Base-by-base conservation (phyloP, 92 coral and sea anemone genomes). In the Hydrozoanthus gracilis region DNA sequence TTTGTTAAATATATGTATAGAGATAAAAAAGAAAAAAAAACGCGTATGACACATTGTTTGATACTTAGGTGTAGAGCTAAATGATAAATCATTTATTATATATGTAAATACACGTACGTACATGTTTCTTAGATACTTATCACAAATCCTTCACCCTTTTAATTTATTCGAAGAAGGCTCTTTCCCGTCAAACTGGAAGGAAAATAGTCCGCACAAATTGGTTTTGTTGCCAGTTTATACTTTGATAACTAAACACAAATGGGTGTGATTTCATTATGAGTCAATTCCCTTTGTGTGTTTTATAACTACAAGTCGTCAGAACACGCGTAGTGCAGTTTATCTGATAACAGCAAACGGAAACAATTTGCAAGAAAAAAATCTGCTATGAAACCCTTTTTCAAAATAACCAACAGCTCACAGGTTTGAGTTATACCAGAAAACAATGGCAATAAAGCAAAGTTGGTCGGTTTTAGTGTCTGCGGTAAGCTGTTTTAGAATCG, bases 271-370 rank as follows among this genome's bases (percentile, higher is more conserved):
- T 74, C 79, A 74, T 47, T 74, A 74, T 2, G 79, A 20, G 50
- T 55, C 44, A 0, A 56, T 5, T 44, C 17, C 18, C 8, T n/a
- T 39, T 77, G 69, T 77, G 82, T 13, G 44, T 18, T n/a, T 54
- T 44, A 62, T 56, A 52, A 16, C 16, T 3, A 10, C 18, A 80
- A 80, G 45, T 27, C 39, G 39, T 27, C 39, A 65, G 66, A 17
- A 5, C 10, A 69, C 83, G 60, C 62, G 85, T 80, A 74, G 85
- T 74, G 49, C 6, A 18, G 74, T 16, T 47, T 80, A 16, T 8
- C 48, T 15, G 61, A 79, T 79, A 79, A 45, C 44, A 79, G 44
- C 56, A n/a, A 51, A 80, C 73, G 73, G 61, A 79, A 62, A 65
- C 84, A 15, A 51, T 20, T 17, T 75, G 66, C 45, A 66, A 0